A percentile compares a stretch with the other conserved stretches of the same genome.
Evolutionary conservation across 2,113 vertebrate genomes (phyloP).

Genomic region (Misgurnus anguillicaudatus): DNA sequence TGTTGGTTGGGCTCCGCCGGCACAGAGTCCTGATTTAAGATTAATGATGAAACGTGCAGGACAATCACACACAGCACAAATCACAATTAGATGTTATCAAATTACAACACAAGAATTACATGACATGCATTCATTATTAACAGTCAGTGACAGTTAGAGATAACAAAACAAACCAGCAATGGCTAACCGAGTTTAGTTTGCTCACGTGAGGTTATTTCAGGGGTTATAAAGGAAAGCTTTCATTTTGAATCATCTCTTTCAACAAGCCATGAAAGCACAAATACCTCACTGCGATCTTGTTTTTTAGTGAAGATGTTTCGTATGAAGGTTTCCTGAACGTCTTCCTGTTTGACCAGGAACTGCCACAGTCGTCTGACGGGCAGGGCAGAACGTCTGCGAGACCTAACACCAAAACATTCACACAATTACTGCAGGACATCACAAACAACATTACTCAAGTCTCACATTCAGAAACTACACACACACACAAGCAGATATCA

Average conservation of each 20-base stretch:
- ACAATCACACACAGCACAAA: slow-evolving; percentile 62
- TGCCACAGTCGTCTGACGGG: slow-evolving; percentile 95
- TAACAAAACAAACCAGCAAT: not conserved
- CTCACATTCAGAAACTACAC: not conserved
- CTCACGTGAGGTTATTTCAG: too few species aligned
- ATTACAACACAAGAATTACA: slow-evolving; percentile 18
- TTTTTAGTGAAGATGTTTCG: slow-evolving; percentile 95
- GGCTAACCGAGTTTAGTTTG: not conserved
- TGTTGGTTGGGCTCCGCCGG: slow-evolving; percentile 79
- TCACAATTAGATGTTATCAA: slow-evolving; percentile 68
- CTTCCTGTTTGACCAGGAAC: slow-evolving; percentile 92
- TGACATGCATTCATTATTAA: not conserved
- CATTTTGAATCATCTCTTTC: too few species aligned
- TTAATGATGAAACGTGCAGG: slow-evolving; percentile 68
- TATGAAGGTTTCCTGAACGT: slow-evolving; percentile 96
- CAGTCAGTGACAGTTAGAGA: slow-evolving; percentile 20
- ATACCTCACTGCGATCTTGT: slow-evolving; percentile 83
- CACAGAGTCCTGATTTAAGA: slow-evolving; percentile 82
- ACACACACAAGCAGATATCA: not conserved
- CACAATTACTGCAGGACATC: not conserved
- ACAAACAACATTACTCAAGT: not conserved
- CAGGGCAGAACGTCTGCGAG: slow-evolving; percentile 79
- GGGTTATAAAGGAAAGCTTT: too few species aligned
- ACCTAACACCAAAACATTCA: slow-evolving; percentile 71
- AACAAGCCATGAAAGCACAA: not conserved